Evolutionary conservation across 2,888 invertebrate genomes (phyloP), one percentile per base, ranked within the genome.

Genomic region (Nudaria mundana): DNA sequence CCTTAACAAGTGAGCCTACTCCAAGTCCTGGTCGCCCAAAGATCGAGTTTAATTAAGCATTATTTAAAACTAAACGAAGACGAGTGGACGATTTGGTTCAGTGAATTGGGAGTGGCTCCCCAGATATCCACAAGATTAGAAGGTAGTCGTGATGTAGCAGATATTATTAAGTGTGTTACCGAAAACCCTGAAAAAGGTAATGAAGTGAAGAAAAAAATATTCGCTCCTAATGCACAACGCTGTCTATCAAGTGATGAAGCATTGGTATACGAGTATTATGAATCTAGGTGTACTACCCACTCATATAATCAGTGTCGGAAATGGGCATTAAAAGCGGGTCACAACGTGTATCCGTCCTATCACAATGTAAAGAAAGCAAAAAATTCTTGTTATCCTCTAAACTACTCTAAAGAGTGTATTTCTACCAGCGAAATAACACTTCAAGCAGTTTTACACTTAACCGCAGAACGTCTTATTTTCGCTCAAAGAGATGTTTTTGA

Each of bases 401-500:
- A 23, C 6, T 5, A 33, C 3, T 24, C 10, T 24, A n/a, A n/a
- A n/a, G n/a, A n/a, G n/a, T n/a, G n/a, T n/a, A 18, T 18, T 18
- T 3, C 5, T 18, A 18, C 5, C 5, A 18, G 18, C 18, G 18
- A 18, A 18, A 18, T 18, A 18, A 18, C 3, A 18, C 5, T 18
- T 3, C 18, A 18, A 5, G 16, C 25, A 20, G 6, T 34, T 8
- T 8, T 29, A 14, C 6, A 29, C 14, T 14, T 14, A 15, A 29
- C 29, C 3, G 29, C 15, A 3, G 29, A 29, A 15, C 29, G 29
- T 5, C 8, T 29, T 14, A 4, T 29, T 3, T 5, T 5, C 6
- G 29, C 26, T 16, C 26, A 26, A 12, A 20, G 14, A 18, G 24
- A 37, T 15, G 28, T 37, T 23, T 16, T 30, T 30, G 18, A 23